These are phyloP conservation scores for Rhamphomyia laevipes DNA, from an alignment of 2,888 invertebrate species.

Conservation along the genomic window DNA sequence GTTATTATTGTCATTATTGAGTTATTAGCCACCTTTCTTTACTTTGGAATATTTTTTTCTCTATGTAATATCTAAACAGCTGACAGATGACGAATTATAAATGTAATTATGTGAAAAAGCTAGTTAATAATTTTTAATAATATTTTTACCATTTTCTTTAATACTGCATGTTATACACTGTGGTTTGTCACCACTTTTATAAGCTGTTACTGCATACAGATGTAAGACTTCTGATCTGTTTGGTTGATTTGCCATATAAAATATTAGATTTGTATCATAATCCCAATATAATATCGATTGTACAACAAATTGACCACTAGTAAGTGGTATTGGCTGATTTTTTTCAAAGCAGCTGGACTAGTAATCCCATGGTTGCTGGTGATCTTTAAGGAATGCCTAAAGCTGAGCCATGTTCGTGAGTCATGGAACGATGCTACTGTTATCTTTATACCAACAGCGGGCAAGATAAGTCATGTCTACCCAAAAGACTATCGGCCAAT, in stretches of 20 bases:
- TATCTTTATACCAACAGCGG: no score
- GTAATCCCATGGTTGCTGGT: no score
- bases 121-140: not conserved
- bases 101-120: no score
- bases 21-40: no score
- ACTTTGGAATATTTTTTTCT: not conserved
- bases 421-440: no score
- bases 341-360: no score
- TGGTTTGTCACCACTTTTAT: slow-evolving; percentile 32
- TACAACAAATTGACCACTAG: slow-evolving; percentile 56
- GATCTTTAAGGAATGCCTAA: no score
- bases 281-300: slow-evolving; percentile 66
- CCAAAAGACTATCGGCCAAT: no score
- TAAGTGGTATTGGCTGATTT: slow-evolving; percentile 38
- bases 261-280: slow-evolving; percentile 50
- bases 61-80: slow-evolving; percentile 18
- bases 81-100: slow-evolving; percentile 23
- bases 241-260: slow-evolving; percentile 71
- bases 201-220: slow-evolving; percentile 57
- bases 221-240: slow-evolving; percentile 68
- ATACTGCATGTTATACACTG: slow-evolving; percentile 69
- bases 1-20: no score
- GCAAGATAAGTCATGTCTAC: no score
- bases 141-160: slow-evolving; percentile 6
- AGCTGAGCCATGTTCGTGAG: no score